These are phyloP conservation scores for Tylochromis polylepis DNA, from an alignment of 2,113 vertebrate species.

Conservation along the genomic window DNA sequence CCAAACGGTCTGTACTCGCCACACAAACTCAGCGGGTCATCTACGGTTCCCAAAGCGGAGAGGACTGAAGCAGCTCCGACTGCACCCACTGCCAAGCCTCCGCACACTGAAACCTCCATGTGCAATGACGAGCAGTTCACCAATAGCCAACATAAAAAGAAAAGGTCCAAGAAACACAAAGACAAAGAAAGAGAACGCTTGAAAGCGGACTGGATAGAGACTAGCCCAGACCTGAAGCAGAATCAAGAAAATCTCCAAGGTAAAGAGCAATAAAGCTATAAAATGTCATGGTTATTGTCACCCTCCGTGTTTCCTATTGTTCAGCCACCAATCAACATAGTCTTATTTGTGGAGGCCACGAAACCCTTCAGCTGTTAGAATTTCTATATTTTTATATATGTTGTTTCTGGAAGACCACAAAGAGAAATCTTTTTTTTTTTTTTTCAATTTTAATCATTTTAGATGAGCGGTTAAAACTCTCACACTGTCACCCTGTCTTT, in stretches of 20 bases:
- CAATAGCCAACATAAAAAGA: conserved; percentile 71
- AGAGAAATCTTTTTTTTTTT: neutral
- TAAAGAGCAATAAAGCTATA: conserved; percentile 21
- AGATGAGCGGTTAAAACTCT: neutral
- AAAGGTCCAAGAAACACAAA: conserved; percentile 78
- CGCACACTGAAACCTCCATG: conserved; percentile 36
- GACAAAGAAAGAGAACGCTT: conserved; percentile 69
- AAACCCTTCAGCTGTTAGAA: neutral
- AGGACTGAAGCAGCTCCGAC: conserved; percentile 29
- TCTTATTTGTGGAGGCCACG: neutral
- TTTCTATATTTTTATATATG: neutral
- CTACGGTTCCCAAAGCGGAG: conserved; percentile 42
- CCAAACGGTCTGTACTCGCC: conserved; percentile 57
- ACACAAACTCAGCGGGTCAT: conserved; percentile 52
- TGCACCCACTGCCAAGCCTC: conserved; percentile 39
- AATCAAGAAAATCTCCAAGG: conserved; percentile 71
- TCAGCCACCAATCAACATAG: neutral
- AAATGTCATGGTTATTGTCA: neutral
- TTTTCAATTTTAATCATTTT: neutral
- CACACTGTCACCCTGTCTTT: neutral
- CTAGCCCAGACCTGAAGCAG: conserved; percentile 65
- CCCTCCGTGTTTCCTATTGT: neutral
- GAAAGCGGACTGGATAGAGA: conserved; percentile 73
- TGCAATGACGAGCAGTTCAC: conserved; percentile 56
- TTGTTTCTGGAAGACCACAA: neutral